These are phyloP conservation scores for Chiridota heheva DNA, from an alignment of 35 echinoderm and acorn worm genomes.

Conservation along the genomic window DNA sequence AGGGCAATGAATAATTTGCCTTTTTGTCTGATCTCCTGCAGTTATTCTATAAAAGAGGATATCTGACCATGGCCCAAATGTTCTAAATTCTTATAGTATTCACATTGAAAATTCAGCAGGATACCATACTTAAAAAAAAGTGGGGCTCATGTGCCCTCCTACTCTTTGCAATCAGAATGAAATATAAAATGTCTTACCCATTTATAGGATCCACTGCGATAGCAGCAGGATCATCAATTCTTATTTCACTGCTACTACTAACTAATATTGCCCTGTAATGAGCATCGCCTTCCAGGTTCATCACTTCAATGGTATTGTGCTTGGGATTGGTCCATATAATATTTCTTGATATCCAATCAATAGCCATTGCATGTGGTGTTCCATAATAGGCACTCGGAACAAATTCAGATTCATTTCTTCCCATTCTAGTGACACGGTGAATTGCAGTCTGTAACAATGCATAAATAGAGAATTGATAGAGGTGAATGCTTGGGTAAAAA, in stretches of 20 bases:
- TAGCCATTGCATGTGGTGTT: constrained; percentile 43
- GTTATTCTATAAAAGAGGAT: no score
- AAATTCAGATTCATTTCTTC: constrained; percentile 29
- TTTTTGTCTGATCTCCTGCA: no score
- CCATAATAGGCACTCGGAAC: constrained; percentile 59
- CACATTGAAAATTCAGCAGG: no score
- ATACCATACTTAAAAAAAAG: no score
- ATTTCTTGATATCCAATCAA: constrained; percentile 68
- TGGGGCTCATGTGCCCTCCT: no score
- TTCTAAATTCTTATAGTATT: no score
- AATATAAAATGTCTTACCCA: no score
- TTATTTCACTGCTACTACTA: constrained; percentile 15
- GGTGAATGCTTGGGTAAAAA: neutral
- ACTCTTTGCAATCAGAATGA: no score
- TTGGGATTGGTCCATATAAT: constrained; percentile 73
- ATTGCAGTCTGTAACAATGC: constrained; percentile 54
- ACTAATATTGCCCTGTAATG: constrained; percentile 47
- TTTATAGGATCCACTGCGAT: constrained; percentile 59
- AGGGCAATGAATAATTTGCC: no score
- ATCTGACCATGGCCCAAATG: no score
- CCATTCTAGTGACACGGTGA: constrained; percentile 34
- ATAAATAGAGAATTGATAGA: neutral
- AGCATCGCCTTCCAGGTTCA: constrained; percentile 58
- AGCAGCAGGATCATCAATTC: constrained; percentile 46
- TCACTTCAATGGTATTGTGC: constrained; percentile 77